phyloP scores from a whole-genome alignment of 2,888 invertebrate genomes.

The Perithous albicinctus region DNA sequence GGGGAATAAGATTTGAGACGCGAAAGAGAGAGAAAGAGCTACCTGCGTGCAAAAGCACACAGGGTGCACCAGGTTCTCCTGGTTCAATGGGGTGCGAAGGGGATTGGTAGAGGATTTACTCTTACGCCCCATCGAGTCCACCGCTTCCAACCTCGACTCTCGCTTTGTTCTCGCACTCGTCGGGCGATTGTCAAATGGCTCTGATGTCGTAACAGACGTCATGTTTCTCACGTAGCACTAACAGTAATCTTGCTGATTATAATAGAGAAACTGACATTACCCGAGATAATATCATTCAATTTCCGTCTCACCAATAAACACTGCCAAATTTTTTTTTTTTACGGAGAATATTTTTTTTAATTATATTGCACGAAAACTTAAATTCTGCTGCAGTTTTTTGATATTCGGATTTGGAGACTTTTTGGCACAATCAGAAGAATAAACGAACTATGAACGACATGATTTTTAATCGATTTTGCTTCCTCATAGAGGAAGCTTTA shows the following conservation, averaged over 20 bases:
- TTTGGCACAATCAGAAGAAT: too few relatives aligned
- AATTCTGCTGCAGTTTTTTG: too few relatives aligned
- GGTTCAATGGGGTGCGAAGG: conserved; percentile 59
- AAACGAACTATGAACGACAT: too few relatives aligned
- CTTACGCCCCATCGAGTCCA: conserved; percentile 43
- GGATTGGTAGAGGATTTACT: conserved; percentile 55
- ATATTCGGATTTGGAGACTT: too few relatives aligned
- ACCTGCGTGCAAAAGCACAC: too few relatives aligned
- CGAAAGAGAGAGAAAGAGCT: too few relatives aligned
- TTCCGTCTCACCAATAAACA: too few relatives aligned
- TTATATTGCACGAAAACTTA: too few relatives aligned
- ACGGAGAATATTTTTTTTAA: too few relatives aligned
- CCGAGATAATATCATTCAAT: not conserved
- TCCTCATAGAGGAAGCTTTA: too few relatives aligned
- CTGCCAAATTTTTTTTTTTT: too few relatives aligned
- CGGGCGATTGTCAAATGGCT: conserved; percentile 47
- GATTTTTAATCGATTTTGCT: too few relatives aligned
- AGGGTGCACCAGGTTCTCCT: conserved; percentile 21
- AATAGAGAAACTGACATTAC: not conserved
- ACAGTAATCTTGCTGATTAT: not conserved
- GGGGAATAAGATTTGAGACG: conserved; percentile 44
- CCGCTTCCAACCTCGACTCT: conserved; percentile 12
- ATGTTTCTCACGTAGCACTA: not conserved
- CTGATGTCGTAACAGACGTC: not conserved
- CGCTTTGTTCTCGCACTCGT: conserved; percentile 41